phyloP scores from a whole-genome alignment of 1,140 invertebrate species.

The Eriocheir sinensis region DNA sequence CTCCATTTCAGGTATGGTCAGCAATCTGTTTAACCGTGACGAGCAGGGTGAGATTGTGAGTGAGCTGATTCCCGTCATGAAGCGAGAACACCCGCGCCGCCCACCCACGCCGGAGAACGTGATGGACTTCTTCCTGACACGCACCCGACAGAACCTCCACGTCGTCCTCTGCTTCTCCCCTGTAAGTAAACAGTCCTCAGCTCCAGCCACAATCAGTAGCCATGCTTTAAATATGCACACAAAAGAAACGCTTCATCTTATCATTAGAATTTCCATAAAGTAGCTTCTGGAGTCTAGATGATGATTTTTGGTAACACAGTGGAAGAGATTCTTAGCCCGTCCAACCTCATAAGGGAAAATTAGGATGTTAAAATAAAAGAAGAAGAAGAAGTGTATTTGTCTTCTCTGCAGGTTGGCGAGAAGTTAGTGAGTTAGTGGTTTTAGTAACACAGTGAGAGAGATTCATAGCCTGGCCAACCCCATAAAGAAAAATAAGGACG shows the following conservation, averaged over 20 bases:
- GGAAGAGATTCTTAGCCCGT: too few relatives aligned
- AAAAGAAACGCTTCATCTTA: background rate
- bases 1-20: slow-evolving; percentile 83
- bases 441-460: too few relatives aligned
- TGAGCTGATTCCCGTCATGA: slow-evolving; percentile 96
- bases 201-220: background rate
- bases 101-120: slow-evolving; percentile 93
- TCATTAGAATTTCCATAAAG: too few relatives aligned
- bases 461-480: too few relatives aligned
- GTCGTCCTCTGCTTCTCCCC: slow-evolving; percentile 98
- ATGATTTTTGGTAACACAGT: too few relatives aligned
- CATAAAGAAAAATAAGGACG: too few relatives aligned
- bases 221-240: background rate
- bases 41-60: slow-evolving; percentile 97
- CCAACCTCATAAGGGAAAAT: too few relatives aligned
- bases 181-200: slow-evolving; percentile 83
- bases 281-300: too few relatives aligned
- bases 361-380: too few relatives aligned
- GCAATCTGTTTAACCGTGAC: slow-evolving; percentile 96
- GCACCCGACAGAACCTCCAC: slow-evolving; percentile 96
- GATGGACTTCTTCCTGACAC: slow-evolving; percentile 96
- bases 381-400: too few relatives aligned
- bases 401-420: too few relatives aligned
- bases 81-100: slow-evolving; percentile 95
- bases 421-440: too few relatives aligned